Percentiles rank a stretch among this genome's conserved stretches.
These are phyloP conservation scores for Paralinhomoeus sp. DNA, from an alignment of 2,888 invertebrate genomes.

Conservation along the genomic window DNA sequence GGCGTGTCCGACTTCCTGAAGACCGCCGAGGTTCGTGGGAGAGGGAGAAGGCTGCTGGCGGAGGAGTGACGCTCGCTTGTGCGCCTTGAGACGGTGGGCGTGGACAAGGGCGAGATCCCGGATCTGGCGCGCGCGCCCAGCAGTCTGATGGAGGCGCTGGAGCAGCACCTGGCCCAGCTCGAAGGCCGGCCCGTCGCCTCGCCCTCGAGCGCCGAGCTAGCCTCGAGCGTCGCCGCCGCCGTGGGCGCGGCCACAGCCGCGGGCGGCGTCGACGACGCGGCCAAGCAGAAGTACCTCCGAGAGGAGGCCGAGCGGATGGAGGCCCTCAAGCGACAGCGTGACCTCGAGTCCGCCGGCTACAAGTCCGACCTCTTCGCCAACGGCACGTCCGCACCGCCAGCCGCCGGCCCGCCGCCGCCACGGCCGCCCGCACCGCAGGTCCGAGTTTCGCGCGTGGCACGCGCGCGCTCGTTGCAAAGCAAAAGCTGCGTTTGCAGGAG, in stretches of 20 bases:
- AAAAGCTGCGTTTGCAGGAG: no score
- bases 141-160: constrained; percentile 80
- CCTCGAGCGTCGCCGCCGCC: constrained; percentile 31
- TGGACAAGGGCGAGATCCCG: constrained; percentile 93
- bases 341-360: no score
- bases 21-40: constrained; percentile 34
- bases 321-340: constrained; percentile 44
- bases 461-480: no score
- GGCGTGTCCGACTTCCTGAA: constrained; percentile 90
- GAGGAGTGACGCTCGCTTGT: not conserved
- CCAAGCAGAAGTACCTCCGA: constrained; percentile 63
- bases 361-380: no score
- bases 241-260: constrained; percentile 50
- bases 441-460: no score
- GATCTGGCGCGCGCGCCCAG: constrained; percentile 93
- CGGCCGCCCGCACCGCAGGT: no score
- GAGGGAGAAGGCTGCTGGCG: not conserved
- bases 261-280: constrained; percentile 57
- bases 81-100: constrained; percentile 49
- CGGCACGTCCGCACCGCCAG: no score
- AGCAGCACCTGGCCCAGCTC: constrained; percentile 71
- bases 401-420: no score
- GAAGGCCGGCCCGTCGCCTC: constrained; percentile 41
- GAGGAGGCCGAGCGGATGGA: constrained; percentile 90
- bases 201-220: no score